phyloP scores from a whole-genome alignment of 2,797 vertebrate genomes.

The Periparus ater region DNA sequence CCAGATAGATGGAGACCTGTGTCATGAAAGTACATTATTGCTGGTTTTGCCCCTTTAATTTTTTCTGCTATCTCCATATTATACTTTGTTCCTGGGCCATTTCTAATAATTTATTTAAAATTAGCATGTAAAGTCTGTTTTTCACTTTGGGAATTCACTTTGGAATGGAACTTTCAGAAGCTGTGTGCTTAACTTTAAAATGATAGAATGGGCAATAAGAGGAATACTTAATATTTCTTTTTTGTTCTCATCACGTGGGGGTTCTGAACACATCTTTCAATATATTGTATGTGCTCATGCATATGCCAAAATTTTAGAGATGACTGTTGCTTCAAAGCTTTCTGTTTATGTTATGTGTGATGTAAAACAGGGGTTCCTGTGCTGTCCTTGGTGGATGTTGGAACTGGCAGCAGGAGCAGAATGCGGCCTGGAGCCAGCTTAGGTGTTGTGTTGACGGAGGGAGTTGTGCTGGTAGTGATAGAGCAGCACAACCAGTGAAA shows the following conservation, averaged over 20 bases:
- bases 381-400: background rate
- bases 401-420: background rate
- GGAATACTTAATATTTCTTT: background rate
- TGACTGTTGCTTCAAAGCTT: background rate
- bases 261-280: background rate
- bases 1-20: background rate
- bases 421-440: background rate
- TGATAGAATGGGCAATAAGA: background rate
- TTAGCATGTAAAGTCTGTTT: background rate
- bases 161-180: background rate
- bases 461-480: background rate
- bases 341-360: background rate
- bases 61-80: background rate
- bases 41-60: background rate
- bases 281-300: background rate
- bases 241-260: background rate
- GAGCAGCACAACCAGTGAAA: background rate
- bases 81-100: background rate
- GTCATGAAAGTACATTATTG: background rate
- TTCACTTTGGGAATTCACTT: background rate
- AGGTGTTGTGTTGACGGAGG: background rate
- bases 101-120: background rate
- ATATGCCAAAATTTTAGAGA: background rate
- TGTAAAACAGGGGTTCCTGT: background rate
- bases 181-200: background rate